These are phyloP conservation scores for Linnaemya tessellans DNA, from an alignment of 2,888 invertebrate genomes.

Conservation along the genomic window DNA sequence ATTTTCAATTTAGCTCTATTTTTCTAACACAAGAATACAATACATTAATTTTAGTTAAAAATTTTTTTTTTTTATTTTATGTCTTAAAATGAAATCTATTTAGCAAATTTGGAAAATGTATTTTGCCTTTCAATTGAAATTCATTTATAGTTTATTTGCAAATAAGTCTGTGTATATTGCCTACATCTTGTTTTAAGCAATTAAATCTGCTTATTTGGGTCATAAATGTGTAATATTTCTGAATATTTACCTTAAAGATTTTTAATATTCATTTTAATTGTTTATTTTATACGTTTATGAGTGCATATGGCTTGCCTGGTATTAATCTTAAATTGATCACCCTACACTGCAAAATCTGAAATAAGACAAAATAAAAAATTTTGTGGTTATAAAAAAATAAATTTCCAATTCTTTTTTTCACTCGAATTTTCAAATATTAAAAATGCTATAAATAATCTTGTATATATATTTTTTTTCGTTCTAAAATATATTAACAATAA, in stretches of 20 bases:
- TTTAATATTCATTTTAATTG: background rate
- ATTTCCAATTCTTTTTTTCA: too few relatives aligned
- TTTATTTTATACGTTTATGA: constrained; percentile 32
- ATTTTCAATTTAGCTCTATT: constrained; percentile 26
- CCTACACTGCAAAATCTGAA: too few relatives aligned
- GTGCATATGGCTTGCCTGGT: constrained; percentile 36
- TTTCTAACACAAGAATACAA: background rate
- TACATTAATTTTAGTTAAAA: background rate
- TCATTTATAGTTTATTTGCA: background rate
- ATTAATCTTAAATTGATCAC: constrained; percentile 1
- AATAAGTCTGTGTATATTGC: background rate
- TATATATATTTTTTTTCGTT: too few relatives aligned
- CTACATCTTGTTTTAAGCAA: background rate
- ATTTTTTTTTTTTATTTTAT: too few relatives aligned
- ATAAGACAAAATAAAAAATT: background rate
- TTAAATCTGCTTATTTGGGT: constrained; percentile 42
- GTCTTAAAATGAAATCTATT: background rate
- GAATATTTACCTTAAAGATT: constrained; percentile 41
- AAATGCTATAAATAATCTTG: too few relatives aligned
- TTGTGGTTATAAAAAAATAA: background rate
- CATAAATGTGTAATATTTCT: constrained; percentile 61
- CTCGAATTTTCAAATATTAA: too few relatives aligned
- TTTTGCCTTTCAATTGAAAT: background rate
- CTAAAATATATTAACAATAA: too few relatives aligned
- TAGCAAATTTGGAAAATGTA: background rate